These are phyloP conservation scores for Platyscapa corneri DNA, from an alignment of 1,140 invertebrate genomes.

Conservation along the genomic window DNA sequence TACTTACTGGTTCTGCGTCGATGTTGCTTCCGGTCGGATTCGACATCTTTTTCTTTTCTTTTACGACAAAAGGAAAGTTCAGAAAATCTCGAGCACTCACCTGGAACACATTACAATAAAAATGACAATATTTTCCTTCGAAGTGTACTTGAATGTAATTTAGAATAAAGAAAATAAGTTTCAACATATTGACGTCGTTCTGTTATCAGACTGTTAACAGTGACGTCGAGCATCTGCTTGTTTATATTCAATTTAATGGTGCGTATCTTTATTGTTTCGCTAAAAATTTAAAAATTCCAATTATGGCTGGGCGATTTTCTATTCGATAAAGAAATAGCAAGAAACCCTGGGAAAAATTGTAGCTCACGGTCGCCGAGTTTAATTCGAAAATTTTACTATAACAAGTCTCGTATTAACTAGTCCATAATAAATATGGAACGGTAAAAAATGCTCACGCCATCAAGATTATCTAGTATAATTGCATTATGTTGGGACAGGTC, in stretches of 20 bases:
- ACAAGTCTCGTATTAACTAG: neutral
- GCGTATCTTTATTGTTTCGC: too few relatives aligned
- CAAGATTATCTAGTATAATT: too few relatives aligned
- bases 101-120: conserved; percentile 42
- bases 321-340: neutral
- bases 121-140: conserved; percentile 36
- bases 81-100: conserved; percentile 25
- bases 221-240: neutral
- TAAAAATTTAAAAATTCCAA: too few relatives aligned
- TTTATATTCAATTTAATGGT: too few relatives aligned
- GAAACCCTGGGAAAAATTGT: neutral
- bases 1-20: conserved; percentile 27
- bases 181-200: neutral
- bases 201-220: neutral
- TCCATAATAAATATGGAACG: neutral
- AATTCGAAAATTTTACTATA: neutral
- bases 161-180: neutral
- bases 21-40: conserved; percentile 2
- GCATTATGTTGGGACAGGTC: too few relatives aligned
- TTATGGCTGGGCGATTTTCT: neutral
- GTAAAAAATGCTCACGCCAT: too few relatives aligned
- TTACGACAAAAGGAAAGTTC: conserved; percentile 25
- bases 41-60: conserved; percentile 4
- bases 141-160: neutral
- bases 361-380: neutral